Evolutionary conservation across 2,888 invertebrate species (phyloP), one percentile per base, ranked within the genome.

Genomic region (Drosophila pseudotalamancana): DNA sequence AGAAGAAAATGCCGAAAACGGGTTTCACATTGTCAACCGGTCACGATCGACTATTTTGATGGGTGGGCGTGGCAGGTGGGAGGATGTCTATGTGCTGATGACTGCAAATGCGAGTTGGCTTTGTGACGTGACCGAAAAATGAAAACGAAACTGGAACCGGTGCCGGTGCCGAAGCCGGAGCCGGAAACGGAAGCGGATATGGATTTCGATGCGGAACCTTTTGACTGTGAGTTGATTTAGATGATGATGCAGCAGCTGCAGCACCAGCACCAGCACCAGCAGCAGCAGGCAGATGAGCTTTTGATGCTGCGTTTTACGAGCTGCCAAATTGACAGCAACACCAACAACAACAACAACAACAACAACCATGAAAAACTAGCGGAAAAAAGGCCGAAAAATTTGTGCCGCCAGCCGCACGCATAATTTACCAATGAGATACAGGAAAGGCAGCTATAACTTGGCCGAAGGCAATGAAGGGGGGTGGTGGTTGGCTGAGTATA

Each of bases 221-320:
- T 39, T 60, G 45, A 39, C 37, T 29, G 35, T 39, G 21, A 45
- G 79, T 82, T 80, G 78, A 79, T 85, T 79, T 85, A 71, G 78
- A 82, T 70, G 86, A 69, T 85, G 73, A 59, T 60, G 68, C 56
- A 40, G 12, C 40, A 25, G 40, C 39, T 6, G 9, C 32, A 32
- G 12, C 25, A 16, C 12, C 45, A 21, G 4, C 19, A 56, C 61
- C 53, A 27, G 4, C 19, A 56, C 61, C 53, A 27, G 9, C 25
- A 9, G 25, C 25, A 9, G 25, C 25, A 25, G 25, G 2, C 32
- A 46, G 46, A 46, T 32, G 32, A 46, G 46, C 14, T 32, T 61
- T 39, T 49, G 43, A 65, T 39, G 56, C 9, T 77, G 73, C 63
- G 63, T 83, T 81, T 86, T 87, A 81, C 87, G 80, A 86, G 71